These are phyloP conservation scores for Odontophorus gujanensis DNA, from an alignment of 2,113 vertebrate species.

Conservation along the genomic window DNA sequence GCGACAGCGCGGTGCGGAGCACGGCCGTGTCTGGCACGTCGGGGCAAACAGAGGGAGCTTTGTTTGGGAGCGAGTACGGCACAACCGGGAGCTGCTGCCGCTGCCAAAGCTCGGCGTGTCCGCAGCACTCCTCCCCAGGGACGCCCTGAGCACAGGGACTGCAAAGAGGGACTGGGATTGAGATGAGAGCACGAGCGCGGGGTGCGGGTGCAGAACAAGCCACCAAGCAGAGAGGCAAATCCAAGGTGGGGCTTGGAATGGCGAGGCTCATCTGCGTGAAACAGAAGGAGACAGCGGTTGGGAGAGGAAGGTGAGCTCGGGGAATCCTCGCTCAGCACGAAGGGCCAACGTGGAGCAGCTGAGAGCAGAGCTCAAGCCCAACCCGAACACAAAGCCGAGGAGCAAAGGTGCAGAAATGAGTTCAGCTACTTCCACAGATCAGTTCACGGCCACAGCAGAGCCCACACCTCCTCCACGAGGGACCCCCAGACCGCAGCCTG, in stretches of 20 bases:
- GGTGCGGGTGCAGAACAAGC: constrained; percentile 47
- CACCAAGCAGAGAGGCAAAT: constrained; percentile 61
- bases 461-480: constrained; percentile 5
- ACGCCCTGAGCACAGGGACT: constrained; percentile 5
- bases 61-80: constrained; percentile 36
- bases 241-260: constrained; percentile 63
- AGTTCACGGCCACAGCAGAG: background rate
- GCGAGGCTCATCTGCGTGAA: constrained; percentile 76
- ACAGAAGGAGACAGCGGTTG: constrained; percentile 70
- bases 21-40: constrained; percentile 52
- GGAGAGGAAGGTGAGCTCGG: constrained; percentile 58
- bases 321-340: background rate
- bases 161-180: constrained; percentile 62
- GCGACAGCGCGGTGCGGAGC: constrained; percentile 2
- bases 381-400: background rate
- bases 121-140: background rate
- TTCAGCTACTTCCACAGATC: constrained; percentile 70
- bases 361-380: constrained; percentile 55
- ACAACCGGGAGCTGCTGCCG: background rate
- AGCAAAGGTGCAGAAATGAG: background rate
- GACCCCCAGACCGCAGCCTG: background rate
- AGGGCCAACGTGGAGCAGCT: background rate
- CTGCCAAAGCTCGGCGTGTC: background rate
- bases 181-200: constrained; percentile 1
- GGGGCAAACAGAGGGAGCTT: constrained; percentile 43